phyloP scores from a whole-genome alignment of 2,888 invertebrate species.

The Acanthosepion lycidas region DNA sequence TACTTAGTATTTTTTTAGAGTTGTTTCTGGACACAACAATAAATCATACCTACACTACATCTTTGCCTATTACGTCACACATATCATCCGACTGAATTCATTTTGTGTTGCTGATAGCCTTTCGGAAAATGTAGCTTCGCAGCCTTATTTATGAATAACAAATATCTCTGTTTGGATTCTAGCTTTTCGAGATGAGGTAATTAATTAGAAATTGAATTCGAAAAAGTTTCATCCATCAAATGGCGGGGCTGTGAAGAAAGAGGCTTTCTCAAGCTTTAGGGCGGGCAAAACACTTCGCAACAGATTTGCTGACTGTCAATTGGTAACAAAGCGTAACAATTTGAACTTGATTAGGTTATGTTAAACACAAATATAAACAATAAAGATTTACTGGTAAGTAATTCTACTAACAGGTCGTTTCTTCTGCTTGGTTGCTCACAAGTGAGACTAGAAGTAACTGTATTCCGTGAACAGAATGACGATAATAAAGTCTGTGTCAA shows the following conservation, averaged over 20 bases:
- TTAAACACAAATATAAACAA: constrained; percentile 20
- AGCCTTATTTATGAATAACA: too few relatives aligned
- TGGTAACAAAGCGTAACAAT: not conserved
- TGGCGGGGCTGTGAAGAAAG: not conserved
- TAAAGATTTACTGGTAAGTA: constrained; percentile 20
- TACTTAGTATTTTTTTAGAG: too few relatives aligned
- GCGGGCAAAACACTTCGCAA: not conserved
- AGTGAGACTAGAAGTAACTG: not conserved
- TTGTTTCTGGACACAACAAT: too few relatives aligned
- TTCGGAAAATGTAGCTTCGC: too few relatives aligned
- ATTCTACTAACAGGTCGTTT: not conserved
- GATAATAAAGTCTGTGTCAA: not conserved
- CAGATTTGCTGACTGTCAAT: not conserved
- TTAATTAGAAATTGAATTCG: not conserved
- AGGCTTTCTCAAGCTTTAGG: too few relatives aligned
- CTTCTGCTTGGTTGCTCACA: not conserved
- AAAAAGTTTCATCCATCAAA: not conserved
- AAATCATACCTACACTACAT: too few relatives aligned
- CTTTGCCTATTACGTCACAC: too few relatives aligned
- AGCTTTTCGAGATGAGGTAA: not conserved
- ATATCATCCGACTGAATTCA: too few relatives aligned
- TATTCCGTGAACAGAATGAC: not conserved
- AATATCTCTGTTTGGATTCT: not conserved
- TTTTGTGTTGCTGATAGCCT: too few relatives aligned
- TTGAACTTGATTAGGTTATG: constrained; percentile 33